Base-by-base conservation (phyloP, 1,140 invertebrate genomes). In the Aphelinus atriplicis region DNA sequence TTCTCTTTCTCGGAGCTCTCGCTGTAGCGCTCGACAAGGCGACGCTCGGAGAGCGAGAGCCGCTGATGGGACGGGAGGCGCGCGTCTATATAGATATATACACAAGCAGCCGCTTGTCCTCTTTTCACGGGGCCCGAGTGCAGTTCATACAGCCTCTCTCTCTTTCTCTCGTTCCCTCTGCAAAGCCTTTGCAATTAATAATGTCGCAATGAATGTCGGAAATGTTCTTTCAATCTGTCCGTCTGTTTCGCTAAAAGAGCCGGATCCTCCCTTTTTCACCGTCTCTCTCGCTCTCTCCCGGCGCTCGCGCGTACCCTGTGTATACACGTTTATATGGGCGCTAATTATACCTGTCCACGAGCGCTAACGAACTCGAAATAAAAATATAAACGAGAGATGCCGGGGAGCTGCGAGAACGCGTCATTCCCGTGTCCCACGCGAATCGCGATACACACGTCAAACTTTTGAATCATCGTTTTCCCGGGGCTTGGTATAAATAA, bases 161-260 rank as follows among this genome's bases (percentile, higher is more conserved):
- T 26, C 26, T 26, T 0, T 26, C 26, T 26, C 26, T 53, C 51
- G 51, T 53, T 9, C 51, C 9, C 51, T 53, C 9, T 53, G 4
- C 51, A 72, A 57, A 57, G 62, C 47, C 42, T 56, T 61, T 63
- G 58, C 70, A 64, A 72, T 72, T 72, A 72, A 72, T 72, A 72
- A 72, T 64, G 70, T 64, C 70, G 61, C 70, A 4, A 72, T 72
- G 70, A 72, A 72, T 72, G 69, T 63, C 60, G 69, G 60, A 71
- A 63, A 63, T 71, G 61, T 26, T 56, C 69, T 71, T 71, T 71
- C 69, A 71, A 55, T 71, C 60, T 53, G 10, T n/a, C 3, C 57
- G 3, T 26, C 0, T 26, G 26, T 26, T 26, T 53, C 51, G 51
- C 51, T 53, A 60, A 60, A 7, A 60, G 57, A 60, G 57, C 5